phyloP scores from a whole-genome alignment of 2,797 vertebrate species.

The Furcifer pardalis region DNA sequence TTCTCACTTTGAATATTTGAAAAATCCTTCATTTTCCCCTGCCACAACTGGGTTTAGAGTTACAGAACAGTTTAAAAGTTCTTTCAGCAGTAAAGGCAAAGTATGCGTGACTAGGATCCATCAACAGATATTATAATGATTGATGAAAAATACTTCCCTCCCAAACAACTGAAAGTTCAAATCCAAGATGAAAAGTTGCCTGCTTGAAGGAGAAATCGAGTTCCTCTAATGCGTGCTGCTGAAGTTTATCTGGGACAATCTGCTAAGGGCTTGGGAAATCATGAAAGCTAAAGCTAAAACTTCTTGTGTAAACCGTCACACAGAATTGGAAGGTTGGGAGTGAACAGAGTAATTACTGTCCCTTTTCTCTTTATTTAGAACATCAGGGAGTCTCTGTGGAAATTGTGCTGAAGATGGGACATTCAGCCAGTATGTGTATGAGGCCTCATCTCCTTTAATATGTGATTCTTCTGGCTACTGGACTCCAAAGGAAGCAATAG shows the following conservation, averaged over 20 bases:
- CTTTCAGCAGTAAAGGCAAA: not conserved
- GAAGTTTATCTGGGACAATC: too few relatives aligned
- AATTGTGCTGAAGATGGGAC: constrained; percentile 86
- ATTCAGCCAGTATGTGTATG: constrained; percentile 87
- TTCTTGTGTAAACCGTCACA: not conserved
- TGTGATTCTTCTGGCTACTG: constrained; percentile 96
- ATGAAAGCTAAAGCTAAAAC: not conserved
- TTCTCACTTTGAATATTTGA: not conserved
- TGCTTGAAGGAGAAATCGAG: not conserved
- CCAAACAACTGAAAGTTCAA: not conserved
- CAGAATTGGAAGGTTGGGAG: not conserved
- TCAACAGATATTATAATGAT: not conserved
- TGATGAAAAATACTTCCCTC: not conserved
- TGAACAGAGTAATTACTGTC: not conserved
- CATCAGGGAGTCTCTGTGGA: constrained; percentile 78
- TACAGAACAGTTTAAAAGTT: not conserved
- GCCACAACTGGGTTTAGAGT: not conserved
- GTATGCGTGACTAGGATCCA: not conserved
- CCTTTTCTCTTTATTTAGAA: constrained; percentile 59
- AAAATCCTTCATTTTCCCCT: not conserved
- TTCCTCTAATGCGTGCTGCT: not conserved
- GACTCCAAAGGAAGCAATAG: constrained; percentile 95
- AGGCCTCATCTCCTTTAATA: constrained; percentile 88
- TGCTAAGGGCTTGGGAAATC: not conserved
- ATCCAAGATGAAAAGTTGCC: not conserved